Percentiles rank a stretch among this genome's conserved stretches.
These are phyloP conservation scores for Agrotis puta DNA, from an alignment of 2,888 invertebrate species.

Conservation along the genomic window DNA sequence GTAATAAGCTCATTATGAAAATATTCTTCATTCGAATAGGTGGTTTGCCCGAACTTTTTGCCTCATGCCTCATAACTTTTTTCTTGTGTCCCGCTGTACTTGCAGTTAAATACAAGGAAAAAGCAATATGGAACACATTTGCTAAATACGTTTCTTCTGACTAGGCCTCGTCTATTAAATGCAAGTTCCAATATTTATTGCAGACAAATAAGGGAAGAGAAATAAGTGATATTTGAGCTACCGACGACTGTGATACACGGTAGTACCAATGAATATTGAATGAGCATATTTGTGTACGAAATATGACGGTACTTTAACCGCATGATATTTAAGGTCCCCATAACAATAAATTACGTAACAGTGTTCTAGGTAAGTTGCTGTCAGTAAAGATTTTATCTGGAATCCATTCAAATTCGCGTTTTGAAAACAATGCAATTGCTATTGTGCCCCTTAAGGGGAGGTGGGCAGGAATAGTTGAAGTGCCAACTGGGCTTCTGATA, in stretches of 20 bases:
- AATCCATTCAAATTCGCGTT: constrained; percentile 79
- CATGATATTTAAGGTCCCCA: constrained; percentile 44
- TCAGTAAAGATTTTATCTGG: constrained; percentile 81
- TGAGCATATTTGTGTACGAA: constrained; percentile 47
- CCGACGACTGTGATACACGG: constrained; percentile 31
- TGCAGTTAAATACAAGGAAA: constrained; percentile 24
- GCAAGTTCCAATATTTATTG: constrained; percentile 50
- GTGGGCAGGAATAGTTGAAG: constrained; percentile 76
- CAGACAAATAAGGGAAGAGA: constrained; percentile 54
- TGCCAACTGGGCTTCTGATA: constrained; percentile 76
- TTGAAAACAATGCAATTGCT: constrained; percentile 79
- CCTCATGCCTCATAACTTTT: not conserved
- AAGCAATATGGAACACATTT: constrained; percentile 33
- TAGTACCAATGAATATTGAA: constrained; percentile 52
- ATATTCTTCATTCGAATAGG: constrained; percentile 20
- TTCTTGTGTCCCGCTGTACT: too few relatives aligned
- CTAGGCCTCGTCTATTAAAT: constrained; percentile 24
- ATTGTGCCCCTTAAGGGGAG: constrained; percentile 81
- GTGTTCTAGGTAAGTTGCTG: constrained; percentile 65
- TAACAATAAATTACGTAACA: constrained; percentile 64
- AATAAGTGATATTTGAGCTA: constrained; percentile 40
- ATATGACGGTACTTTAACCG: constrained; percentile 39
- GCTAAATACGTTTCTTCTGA: constrained; percentile 21
- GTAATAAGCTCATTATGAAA: constrained; percentile 16
- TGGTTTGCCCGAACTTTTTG: constrained; percentile 20